These are phyloP conservation scores for Collichthys lucidus DNA, from an alignment of 2,113 vertebrate genomes.

Conservation along the genomic window DNA sequence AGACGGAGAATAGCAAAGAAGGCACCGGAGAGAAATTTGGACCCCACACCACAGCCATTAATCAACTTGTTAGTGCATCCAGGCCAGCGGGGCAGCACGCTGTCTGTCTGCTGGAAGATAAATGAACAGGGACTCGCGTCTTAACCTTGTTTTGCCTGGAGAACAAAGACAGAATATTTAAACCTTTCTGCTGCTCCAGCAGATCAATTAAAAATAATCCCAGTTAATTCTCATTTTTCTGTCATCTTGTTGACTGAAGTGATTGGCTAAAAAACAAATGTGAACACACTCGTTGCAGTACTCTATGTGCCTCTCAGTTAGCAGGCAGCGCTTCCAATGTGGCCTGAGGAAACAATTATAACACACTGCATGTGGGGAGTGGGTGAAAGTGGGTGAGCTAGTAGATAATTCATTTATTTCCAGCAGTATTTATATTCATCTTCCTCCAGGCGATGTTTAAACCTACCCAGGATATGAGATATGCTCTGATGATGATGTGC, in stretches of 20 bases:
- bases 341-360: conserved; percentile 17
- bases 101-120: conserved; percentile 39
- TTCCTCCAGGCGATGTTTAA: not conserved
- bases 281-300: not conserved
- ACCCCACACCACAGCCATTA: conserved; percentile 49
- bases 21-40: conserved; percentile 15
- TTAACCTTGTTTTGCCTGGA: conserved; percentile 18
- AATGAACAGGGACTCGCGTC: conserved; percentile 24
- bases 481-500: no score
- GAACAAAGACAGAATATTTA: conserved; percentile 29
- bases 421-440: not conserved
- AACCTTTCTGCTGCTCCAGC: conserved; percentile 1
- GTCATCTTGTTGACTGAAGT: conserved; percentile 5
- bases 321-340: not conserved
- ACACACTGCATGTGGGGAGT: not conserved
- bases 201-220: not conserved
- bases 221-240: conserved; percentile 15
- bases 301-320: not conserved
- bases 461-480: no score
- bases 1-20: not conserved
- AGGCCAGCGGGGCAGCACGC: conserved; percentile 9
- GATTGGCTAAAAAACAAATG: not conserved
- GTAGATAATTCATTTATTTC: no score
- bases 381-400: no score
- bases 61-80: conserved; percentile 54